phyloP scores from a whole-genome alignment of 2,888 invertebrate genomes.

The Cephus runcator region DNA sequence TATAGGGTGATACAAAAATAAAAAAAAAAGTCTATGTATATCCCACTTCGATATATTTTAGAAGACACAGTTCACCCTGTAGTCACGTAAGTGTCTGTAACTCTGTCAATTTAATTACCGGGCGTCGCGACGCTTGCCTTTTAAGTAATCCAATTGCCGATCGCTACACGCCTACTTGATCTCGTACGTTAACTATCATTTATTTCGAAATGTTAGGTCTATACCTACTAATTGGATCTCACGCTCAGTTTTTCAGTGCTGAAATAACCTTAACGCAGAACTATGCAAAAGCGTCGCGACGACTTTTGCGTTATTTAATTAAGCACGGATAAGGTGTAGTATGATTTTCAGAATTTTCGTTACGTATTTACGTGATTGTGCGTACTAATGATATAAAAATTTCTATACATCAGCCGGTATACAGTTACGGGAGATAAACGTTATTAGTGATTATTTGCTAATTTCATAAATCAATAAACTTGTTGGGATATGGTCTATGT shows the following conservation, averaged over 20 bases:
- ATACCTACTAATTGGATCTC: not conserved
- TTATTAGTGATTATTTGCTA: not conserved
- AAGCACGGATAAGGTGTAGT: too few species aligned
- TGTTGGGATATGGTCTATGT: not conserved
- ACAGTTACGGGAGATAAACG: not conserved
- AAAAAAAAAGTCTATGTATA: not conserved
- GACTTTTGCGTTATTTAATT: not conserved
- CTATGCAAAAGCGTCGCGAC: not conserved
- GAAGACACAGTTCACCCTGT: not conserved
- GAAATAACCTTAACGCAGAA: not conserved
- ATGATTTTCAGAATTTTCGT: too few species aligned
- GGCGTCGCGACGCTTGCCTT: not conserved
- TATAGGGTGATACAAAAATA: not conserved
- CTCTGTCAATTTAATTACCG: not conserved
- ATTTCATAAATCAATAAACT: not conserved
- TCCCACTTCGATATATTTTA: not conserved
- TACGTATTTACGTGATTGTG: too few species aligned
- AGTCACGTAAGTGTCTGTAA: not conserved
- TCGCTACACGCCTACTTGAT: not conserved
- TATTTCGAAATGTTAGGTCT: not conserved
- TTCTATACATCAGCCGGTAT: not conserved
- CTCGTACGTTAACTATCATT: not conserved
- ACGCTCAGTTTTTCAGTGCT: not conserved
- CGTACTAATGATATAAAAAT: not conserved
- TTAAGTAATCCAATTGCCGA: not conserved